phyloP scores from a whole-genome alignment of 2,888 invertebrate species.

The Julus scandinavius region DNA sequence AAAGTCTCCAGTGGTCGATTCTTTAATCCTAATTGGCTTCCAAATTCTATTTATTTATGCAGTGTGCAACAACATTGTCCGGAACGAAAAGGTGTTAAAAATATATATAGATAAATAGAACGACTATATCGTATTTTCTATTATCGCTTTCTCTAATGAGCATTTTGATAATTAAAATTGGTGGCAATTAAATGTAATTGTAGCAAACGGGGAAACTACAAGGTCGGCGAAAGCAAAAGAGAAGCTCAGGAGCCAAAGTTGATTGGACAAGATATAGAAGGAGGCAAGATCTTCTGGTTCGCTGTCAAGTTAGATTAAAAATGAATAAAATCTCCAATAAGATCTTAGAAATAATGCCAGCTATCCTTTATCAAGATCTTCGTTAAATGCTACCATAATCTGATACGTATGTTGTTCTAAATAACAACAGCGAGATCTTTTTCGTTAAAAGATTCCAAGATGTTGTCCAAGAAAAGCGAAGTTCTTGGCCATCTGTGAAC shows the following conservation, averaged over 20 bases:
- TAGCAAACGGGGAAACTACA: not conserved
- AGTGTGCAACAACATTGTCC: not conserved
- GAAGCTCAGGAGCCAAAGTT: conserved; percentile 24
- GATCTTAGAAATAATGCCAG: not conserved
- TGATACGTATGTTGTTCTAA: not conserved
- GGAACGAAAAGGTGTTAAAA: not conserved
- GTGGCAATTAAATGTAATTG: not conserved
- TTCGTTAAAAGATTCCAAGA: not conserved
- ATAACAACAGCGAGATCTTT: not conserved
- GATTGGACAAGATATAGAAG: not conserved
- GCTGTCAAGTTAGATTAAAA: not conserved
- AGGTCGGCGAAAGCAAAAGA: not conserved
- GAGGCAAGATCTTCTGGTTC: not conserved
- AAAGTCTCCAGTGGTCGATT: not conserved
- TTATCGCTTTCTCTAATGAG: not conserved
- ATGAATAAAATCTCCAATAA: not conserved
- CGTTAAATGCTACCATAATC: not conserved
- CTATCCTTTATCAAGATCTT: not conserved
- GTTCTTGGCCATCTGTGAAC: not conserved
- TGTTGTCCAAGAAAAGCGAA: not conserved
- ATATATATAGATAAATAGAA: not conserved
- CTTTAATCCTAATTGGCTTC: not conserved
- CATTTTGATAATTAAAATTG: not conserved
- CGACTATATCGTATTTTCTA: not conserved
- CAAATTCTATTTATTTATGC: not conserved